Evolutionary conservation across 2,888 invertebrate species (phyloP).

Genomic region (Eulithis prunata): DNA sequence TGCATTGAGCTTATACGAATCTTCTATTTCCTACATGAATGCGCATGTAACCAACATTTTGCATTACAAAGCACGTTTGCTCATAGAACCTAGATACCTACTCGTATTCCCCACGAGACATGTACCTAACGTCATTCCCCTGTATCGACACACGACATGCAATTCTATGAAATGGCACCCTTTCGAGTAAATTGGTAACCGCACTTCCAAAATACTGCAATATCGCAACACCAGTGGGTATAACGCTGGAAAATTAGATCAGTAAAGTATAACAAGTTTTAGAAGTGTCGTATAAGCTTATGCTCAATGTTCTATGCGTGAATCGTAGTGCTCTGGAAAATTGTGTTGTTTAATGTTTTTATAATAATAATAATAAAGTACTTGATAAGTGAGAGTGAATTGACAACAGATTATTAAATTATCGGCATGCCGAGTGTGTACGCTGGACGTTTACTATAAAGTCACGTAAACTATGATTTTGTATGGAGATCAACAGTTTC

Average conservation of each 20-base stretch:
- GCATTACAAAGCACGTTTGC: conserved; percentile 26
- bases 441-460: too few species aligned
- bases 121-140: conserved; percentile 29
- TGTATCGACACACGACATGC: conserved; percentile 35
- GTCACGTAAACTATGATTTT: too few species aligned
- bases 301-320: conserved; percentile 12
- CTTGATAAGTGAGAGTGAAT: too few species aligned
- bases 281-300: conserved; percentile 9
- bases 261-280: conserved; percentile 21
- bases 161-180: conserved; percentile 39
- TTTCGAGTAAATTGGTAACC: conserved; percentile 42
- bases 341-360: background rate
- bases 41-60: conserved; percentile 14
- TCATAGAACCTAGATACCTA: conserved; percentile 1
- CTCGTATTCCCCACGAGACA: conserved; percentile 20
- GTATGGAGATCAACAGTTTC: too few species aligned
- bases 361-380: too few species aligned
- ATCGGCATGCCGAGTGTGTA: too few species aligned
- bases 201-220: conserved; percentile 38
- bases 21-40: conserved; percentile 2
- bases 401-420: too few species aligned
- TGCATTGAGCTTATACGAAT: background rate
- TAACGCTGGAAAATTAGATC: conserved; percentile 27
- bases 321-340: background rate
- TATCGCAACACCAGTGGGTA: conserved; percentile 30